A percentile compares a stretch with the other conserved stretches of the same genome.
phyloP scores from a whole-genome alignment of 2,888 invertebrate species.

The Erannis defoliaria region DNA sequence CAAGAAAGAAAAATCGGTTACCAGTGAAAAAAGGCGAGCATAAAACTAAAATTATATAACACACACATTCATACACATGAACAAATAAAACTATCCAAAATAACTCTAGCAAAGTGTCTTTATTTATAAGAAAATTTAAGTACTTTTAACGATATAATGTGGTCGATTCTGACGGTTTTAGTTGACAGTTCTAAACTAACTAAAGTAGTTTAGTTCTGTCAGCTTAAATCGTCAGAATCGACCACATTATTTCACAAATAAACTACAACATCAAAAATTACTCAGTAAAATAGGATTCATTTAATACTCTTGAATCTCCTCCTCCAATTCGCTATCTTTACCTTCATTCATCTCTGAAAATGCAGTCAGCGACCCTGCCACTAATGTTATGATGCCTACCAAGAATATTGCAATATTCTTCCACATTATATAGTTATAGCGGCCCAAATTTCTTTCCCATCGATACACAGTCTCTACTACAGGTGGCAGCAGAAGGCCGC shows the following conservation, averaged over 20 bases:
- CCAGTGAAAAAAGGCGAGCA: too few relatives aligned
- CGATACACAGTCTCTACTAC: conserved; percentile 90
- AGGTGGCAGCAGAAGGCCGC: conserved; percentile 92
- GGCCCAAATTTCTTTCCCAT: conserved; percentile 90
- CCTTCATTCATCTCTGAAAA: not conserved
- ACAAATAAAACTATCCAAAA: too few relatives aligned
- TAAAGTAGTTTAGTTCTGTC: too few relatives aligned
- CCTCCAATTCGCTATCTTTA: too few relatives aligned
- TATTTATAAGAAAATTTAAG: not conserved
- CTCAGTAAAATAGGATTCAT: not conserved
- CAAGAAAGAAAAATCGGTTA: too few relatives aligned
- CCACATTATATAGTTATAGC: conserved; percentile 87
- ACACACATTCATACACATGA: too few relatives aligned
- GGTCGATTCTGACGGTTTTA: too few relatives aligned
- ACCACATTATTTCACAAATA: too few relatives aligned
- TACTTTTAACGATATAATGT: too few relatives aligned
- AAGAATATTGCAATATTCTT: conserved; percentile 87
- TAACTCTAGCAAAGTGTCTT: not conserved
- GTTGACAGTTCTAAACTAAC: too few relatives aligned
- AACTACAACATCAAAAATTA: not conserved
- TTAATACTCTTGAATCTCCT: not conserved
- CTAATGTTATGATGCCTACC: conserved; percentile 65
- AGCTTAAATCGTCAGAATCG: too few relatives aligned
- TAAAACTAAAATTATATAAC: too few relatives aligned
- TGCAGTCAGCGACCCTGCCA: conserved; percentile 70